A percentile compares a stretch with the other conserved stretches of the same genome.
Conservation (phyloP, 2,113 vertebrate species). For the Trachemys scripta region DNA sequence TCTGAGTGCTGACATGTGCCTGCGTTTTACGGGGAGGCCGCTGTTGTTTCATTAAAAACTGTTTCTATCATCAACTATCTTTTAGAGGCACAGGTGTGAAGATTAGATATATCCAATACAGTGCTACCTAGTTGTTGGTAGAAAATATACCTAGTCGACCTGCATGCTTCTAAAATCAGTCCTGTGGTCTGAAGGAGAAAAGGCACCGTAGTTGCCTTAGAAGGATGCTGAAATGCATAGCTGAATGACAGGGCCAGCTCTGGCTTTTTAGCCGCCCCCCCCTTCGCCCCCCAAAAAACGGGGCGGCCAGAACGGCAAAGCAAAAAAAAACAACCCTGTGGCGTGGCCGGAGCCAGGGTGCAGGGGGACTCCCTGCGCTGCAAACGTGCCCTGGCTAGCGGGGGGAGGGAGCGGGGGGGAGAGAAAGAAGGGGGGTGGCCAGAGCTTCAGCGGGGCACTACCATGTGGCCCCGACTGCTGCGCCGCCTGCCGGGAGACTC, state of each 20-base stretch:
- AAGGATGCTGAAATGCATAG: neutral
- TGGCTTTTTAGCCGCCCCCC: too few species aligned
- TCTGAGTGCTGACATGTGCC: neutral
- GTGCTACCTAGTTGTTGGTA: fast-evolving
- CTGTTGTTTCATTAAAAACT: neutral
- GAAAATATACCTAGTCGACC: neutral
- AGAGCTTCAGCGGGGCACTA: too few species aligned
- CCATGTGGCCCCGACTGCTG: too few species aligned
- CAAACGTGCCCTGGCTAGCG: too few species aligned
- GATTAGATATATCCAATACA: neutral
- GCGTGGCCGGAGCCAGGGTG: too few species aligned
- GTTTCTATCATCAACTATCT: neutral
- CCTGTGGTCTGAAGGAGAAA: neutral
- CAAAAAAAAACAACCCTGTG: too few species aligned
- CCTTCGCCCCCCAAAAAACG: too few species aligned
- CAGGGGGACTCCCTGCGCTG: too few species aligned
- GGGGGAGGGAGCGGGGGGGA: too few species aligned
- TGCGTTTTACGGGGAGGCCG: neutral
- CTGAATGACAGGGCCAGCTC: neutral
- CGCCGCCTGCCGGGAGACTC: too few species aligned
- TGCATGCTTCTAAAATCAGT: neutral
- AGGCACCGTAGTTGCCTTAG: neutral
- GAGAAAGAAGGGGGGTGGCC: too few species aligned
- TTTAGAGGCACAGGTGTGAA: neutral
- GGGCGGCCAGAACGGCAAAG: too few species aligned